Evolutionary conservation across 2,797 vertebrate species (phyloP), one percentile per base, ranked within the genome.

Genomic region (Poecilia picta): DNA sequence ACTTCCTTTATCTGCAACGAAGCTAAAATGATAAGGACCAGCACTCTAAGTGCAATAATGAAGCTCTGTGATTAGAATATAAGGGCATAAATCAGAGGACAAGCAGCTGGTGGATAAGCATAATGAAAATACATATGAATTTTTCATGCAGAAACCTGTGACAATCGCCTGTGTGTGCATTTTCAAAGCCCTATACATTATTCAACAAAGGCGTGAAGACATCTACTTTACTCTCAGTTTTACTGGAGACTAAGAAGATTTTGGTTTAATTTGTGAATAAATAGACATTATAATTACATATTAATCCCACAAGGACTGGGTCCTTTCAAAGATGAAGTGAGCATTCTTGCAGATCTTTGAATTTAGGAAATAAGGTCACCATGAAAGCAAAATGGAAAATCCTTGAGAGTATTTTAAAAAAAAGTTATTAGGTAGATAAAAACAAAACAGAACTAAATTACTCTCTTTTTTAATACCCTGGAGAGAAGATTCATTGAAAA

Each of bases 121-220:
- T 95, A 92, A 94, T 94, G 91, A 94, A 94, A 92, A 94, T 94
- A 94, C 94, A 91, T 87, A 94, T 96, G 87, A 95, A 96, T 96
- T 90, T 95, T 95, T 95, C 91, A 96, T 94, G 90, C 74, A 84
- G 85, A 86, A 91, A 93, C 92, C 94, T 88, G 90, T 86, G 92
- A 95, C 94, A 95, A 93, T 92, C 90, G 93, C 92, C 88, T 77
- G 82, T 80, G 91, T 93, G 88, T 86, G 92, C 88, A 89, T 88
- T 93, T 92, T 92, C 83, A 28, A 43, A 62, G 87, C 7, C 83
- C 81, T 8, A 93, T 96, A 82, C 93, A 95, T 96, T 93, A 95
- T 95, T 95, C 91, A 96, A 81, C 62, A 73, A 74, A 83, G 76
- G 81, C 43, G 51, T 36, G 76, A 49, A 89, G 89, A 82, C 55